phyloP scores from a whole-genome alignment of 2,888 invertebrate genomes.

The Zygogramma bicolorata region DNA sequence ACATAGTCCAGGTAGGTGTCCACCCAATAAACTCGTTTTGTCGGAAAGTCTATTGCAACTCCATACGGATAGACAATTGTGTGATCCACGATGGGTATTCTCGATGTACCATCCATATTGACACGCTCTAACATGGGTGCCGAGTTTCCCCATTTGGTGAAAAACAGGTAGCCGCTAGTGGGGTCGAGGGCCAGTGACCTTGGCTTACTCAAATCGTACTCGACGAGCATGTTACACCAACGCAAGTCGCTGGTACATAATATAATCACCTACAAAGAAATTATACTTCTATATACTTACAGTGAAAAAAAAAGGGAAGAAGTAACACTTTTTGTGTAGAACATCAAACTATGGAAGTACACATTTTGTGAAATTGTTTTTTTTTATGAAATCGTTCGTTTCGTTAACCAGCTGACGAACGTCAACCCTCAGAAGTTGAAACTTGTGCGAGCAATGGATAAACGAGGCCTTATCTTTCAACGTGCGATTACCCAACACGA shows the following conservation, averaged over 20 bases:
- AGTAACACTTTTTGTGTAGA: background rate
- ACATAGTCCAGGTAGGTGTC: conserved; percentile 85
- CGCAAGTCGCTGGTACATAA: conserved; percentile 66
- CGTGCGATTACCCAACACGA: no score
- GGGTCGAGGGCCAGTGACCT: conserved; percentile 85
- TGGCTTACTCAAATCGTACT: conserved; percentile 73
- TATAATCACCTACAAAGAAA: background rate
- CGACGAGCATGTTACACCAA: conserved; percentile 78
- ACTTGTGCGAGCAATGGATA: no score
- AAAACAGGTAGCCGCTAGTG: conserved; percentile 80
- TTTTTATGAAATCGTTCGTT: no score
- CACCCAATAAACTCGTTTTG: conserved; percentile 81
- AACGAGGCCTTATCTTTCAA: no score
- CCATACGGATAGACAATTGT: conserved; percentile 85
- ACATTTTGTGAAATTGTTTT: no score
- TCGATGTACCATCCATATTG: conserved; percentile 74
- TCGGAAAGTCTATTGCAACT: conserved; percentile 79
- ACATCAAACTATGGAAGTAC: background rate
- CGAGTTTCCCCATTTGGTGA: conserved; percentile 79
- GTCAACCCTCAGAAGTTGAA: no score
- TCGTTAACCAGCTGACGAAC: no score
- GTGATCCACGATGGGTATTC: conserved; percentile 72
- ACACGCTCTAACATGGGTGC: conserved; percentile 75
- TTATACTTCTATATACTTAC: background rate
- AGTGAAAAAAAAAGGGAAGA: background rate